A percentile compares a stretch with the other conserved stretches of the same genome.
Evolutionary conservation across 2,113 vertebrate genomes (phyloP).

Genomic region (Bufo gargarizans): DNA sequence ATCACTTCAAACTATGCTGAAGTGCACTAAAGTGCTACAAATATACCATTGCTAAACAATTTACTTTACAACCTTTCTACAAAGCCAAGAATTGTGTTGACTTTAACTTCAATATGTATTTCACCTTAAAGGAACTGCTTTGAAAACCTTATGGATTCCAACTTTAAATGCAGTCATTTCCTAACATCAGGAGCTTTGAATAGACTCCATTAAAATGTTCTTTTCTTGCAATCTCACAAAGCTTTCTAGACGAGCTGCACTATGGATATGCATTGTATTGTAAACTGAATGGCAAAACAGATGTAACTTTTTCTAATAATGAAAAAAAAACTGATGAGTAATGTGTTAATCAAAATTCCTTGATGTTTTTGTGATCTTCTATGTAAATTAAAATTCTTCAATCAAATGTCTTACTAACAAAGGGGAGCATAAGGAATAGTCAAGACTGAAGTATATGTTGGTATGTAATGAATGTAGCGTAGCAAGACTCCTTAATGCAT

Average conservation of each 20-base stretch:
- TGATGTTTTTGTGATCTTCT: conserved; percentile 37
- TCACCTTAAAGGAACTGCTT: conserved; percentile 12
- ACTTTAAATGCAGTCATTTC: conserved; percentile 25
- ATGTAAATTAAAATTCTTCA: conserved; percentile 27
- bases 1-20: not conserved
- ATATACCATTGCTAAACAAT: conserved; percentile 5
- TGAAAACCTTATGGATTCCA: conserved; percentile 4
- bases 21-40: not conserved
- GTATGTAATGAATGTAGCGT: conserved; percentile 30
- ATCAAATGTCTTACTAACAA: conserved; percentile 30
- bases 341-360: conserved; percentile 52
- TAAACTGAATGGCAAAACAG: conserved; percentile 37
- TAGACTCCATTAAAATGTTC: conserved; percentile 33
- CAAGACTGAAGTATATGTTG: conserved; percentile 36
- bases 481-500: conserved; percentile 48
- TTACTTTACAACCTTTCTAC: not conserved
- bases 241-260: not conserved
- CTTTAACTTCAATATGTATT: conserved; percentile 3
- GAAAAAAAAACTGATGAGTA: conserved; percentile 11
- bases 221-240: not conserved
- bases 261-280: conserved; percentile 14
- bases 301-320: conserved; percentile 43
- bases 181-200: conserved; percentile 32
- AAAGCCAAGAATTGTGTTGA: not conserved
- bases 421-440: conserved; percentile 33